A percentile compares a stretch with the other conserved stretches of the same genome.
Evolutionary conservation across 1,140 invertebrate genomes (phyloP).

Genomic region (Drosophila yakuba): DNA sequence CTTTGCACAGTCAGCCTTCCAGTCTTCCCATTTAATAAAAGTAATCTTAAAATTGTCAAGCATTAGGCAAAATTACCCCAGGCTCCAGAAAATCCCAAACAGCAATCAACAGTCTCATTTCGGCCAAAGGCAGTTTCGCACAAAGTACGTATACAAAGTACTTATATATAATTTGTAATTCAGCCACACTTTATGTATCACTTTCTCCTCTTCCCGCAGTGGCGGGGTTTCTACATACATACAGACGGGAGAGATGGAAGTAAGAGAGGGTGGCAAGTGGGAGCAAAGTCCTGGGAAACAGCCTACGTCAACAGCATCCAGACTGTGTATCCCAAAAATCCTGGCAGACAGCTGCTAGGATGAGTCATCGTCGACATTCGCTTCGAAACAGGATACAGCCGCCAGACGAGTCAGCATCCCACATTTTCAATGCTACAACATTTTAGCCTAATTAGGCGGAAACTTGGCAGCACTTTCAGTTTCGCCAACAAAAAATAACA

Average conservation of each 20-base stretch:
- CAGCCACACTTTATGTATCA: conserved; percentile 54
- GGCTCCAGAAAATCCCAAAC: conserved; percentile 20
- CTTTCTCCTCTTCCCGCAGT: conserved; percentile 46
- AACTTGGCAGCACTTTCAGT: conserved; percentile 74
- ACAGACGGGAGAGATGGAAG: conserved; percentile 5
- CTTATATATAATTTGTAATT: conserved; percentile 21
- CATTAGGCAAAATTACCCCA: conserved; percentile 1
- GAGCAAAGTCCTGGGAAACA: conserved; percentile 17
- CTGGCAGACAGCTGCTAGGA: conserved; percentile 33
- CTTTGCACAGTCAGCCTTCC: not conserved
- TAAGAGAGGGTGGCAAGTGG: not conserved
- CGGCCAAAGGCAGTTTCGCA: conserved; percentile 9
- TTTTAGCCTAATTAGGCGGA: conserved; percentile 77
- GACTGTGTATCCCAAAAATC: conserved; percentile 25
- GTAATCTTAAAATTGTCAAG: conserved; percentile 6
- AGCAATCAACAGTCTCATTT: conserved; percentile 62
- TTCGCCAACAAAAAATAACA: conserved; percentile 5
- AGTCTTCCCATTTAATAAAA: not conserved
- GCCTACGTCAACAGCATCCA: conserved; percentile 44
- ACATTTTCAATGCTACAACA: conserved; percentile 13
- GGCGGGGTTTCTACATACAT: conserved; percentile 25
- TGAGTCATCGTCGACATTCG: conserved; percentile 41
- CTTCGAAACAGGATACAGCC: conserved; percentile 29
- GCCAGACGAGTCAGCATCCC: conserved; percentile 16
- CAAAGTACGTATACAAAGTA: conserved; percentile 2